phyloP scores from a whole-genome alignment of 2,888 invertebrate species.

The Kuschelorhynchus macadamiae region DNA sequence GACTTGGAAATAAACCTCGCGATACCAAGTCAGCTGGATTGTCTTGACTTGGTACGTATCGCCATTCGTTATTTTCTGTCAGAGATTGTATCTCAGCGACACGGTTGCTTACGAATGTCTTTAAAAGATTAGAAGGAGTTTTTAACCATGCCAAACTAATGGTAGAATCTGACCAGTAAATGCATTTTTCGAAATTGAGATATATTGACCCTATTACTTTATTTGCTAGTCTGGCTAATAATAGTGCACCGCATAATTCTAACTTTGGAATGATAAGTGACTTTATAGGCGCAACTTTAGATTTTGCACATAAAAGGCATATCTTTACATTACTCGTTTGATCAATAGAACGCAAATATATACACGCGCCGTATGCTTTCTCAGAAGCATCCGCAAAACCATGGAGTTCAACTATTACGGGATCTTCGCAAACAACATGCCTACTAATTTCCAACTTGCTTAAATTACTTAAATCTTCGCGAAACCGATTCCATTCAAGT shows the following conservation, averaged over 20 bases:
- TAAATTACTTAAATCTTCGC: conserved; percentile 1
- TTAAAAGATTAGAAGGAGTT: conserved; percentile 25
- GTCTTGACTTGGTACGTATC: too few relatives aligned
- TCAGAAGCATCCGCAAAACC: conserved; percentile 25
- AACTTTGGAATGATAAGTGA: conserved; percentile 47
- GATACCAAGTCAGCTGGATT: too few relatives aligned
- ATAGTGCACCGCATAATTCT: conserved; percentile 49
- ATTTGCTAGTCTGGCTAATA: conserved; percentile 40
- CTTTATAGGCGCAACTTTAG: conserved; percentile 50
- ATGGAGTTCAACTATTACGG: neutral
- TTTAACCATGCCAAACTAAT: neutral
- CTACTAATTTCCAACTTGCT: conserved; percentile 1
- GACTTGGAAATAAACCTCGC: too few relatives aligned
- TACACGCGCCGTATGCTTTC: conserved; percentile 23
- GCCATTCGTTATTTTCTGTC: too few relatives aligned
- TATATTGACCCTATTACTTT: conserved; percentile 25
- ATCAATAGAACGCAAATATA: conserved; percentile 11
- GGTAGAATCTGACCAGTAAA: conserved; percentile 37
- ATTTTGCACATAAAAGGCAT: conserved; percentile 19
- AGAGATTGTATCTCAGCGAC: conserved; percentile 50
- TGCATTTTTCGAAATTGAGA: conserved; percentile 34
- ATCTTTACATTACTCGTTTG: neutral
- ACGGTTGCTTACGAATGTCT: conserved; percentile 51
- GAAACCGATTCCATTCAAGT: conserved; percentile 5
- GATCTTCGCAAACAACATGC: neutral